Evolutionary conservation across 92 coral and sea anemone species (phyloP).

Genomic region (Pocillopora meandrina): DNA sequence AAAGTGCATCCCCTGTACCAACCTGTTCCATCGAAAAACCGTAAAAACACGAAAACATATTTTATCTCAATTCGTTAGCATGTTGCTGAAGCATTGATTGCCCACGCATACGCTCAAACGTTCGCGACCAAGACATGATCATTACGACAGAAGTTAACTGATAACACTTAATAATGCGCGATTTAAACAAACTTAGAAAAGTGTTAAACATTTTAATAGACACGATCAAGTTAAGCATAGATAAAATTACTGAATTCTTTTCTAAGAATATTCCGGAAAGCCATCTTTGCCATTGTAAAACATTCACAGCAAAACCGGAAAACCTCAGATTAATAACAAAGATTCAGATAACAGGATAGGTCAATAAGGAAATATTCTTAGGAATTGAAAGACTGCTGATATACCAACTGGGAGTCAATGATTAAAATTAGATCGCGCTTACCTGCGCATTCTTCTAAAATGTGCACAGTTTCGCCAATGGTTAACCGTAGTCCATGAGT

Average conservation of each 20-base stretch:
- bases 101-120: not conserved
- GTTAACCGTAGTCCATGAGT: slow-evolving; percentile 76
- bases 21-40: slow-evolving; percentile 46
- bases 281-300: not conserved
- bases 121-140: not conserved
- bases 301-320: slow-evolving; percentile 20
- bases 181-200: not conserved
- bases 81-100: not conserved
- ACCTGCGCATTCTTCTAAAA: slow-evolving; percentile 93
- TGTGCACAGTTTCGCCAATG: slow-evolving; percentile 93
- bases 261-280: not conserved
- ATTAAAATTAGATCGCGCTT: not conserved
- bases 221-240: not conserved
- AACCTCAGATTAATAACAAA: not conserved
- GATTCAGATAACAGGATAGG: not conserved
- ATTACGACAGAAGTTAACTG: not conserved
- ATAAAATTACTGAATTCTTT: not conserved
- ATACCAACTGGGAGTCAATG: not conserved
- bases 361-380: slow-evolving; percentile 21
- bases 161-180: not conserved
- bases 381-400: not conserved
- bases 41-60: not conserved
- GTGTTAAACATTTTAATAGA: not conserved
- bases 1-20: slow-evolving; percentile 93
- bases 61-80: not conserved